Evolutionary conservation across 2,113 vertebrate genomes (phyloP).

Genomic region (Pungitius pungitius): DNA sequence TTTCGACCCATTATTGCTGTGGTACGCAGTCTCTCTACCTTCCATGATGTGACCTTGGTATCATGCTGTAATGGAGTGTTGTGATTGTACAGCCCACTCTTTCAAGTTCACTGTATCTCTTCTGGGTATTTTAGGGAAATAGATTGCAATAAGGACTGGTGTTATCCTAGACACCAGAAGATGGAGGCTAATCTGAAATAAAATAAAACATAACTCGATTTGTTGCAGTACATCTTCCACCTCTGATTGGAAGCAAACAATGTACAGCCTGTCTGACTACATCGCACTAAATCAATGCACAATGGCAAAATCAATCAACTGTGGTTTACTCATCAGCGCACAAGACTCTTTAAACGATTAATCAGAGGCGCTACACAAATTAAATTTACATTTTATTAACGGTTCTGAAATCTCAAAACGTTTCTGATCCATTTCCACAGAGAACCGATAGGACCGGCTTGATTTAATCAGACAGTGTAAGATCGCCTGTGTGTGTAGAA

Average conservation of each 20-base stretch:
- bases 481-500: conserved; percentile 19
- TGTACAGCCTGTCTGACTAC: conserved; percentile 4
- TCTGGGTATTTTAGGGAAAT: background rate
- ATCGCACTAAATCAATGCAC: conserved; percentile 41
- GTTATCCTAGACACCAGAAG: background rate
- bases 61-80: no score
- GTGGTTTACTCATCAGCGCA: conserved; percentile 33
- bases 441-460: conserved; percentile 21
- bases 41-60: no score
- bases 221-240: background rate
- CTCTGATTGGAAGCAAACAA: background rate
- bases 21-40: no score
- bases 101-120: background rate
- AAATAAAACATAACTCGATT: background rate
- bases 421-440: conserved; percentile 6
- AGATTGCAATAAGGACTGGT: background rate
- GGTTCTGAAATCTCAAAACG: conserved; percentile 8
- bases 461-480: conserved; percentile 32
- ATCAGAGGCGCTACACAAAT: conserved; percentile 34
- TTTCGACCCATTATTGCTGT: no score
- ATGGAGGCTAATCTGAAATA: background rate
- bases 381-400: conserved; percentile 39
- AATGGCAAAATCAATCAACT: conserved; percentile 34
- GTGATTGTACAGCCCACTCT: background rate
- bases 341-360: conserved; percentile 27